Evolutionary conservation across 2,888 invertebrate species (phyloP), one percentile per base, ranked within the genome.

Genomic region (Molorchus minor): DNA sequence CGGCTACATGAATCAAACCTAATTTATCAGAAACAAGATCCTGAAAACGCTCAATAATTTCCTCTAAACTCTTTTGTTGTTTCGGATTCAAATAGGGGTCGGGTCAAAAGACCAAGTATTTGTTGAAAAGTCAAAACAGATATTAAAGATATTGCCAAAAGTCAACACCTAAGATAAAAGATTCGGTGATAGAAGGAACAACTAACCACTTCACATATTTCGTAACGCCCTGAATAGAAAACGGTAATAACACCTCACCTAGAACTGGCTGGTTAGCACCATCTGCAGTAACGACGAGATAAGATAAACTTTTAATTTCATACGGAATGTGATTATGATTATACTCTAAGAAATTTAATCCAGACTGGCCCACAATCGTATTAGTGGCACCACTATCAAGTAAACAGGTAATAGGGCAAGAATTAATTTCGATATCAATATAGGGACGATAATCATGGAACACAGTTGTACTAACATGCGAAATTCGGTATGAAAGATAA

Each of bases 161-260:
- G 5, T 46, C 19, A 1, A 19, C n/a, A n/a, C 46, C 46, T 19
- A 46, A n/a, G 17, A 33, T 17, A 2, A 46, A 33, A n/a, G 33
- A 12, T n/a, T 46, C 29, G 8, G 33, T 10, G 0, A 46, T 33
- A 19, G 33, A 33, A 12, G 46, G 33, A 0, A 46, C 46, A 2
- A 44, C n/a, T 33, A 46, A 46, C 12, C 46, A 46, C 0, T 17
- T 46, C 1, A 46, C 2, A 1, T 0, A 3, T 3, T 17, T 16
- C 2, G 46, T 46, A 16, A 12, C 12, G 1, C 17, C 7, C 10
- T 30, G 13, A 7, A 46, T n/a, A 10, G 46, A 33, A 16, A 46
- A 46, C 1, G n/a, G 10, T 12, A 46, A 46, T 40, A 10, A 5
- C 10, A 29, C 29, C n/a, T 46, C 33, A 30, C 46, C 46, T 19